These are phyloP conservation scores for Adelognathus sp. DNA, from an alignment of 2,888 invertebrate genomes.

Conservation along the genomic window DNA sequence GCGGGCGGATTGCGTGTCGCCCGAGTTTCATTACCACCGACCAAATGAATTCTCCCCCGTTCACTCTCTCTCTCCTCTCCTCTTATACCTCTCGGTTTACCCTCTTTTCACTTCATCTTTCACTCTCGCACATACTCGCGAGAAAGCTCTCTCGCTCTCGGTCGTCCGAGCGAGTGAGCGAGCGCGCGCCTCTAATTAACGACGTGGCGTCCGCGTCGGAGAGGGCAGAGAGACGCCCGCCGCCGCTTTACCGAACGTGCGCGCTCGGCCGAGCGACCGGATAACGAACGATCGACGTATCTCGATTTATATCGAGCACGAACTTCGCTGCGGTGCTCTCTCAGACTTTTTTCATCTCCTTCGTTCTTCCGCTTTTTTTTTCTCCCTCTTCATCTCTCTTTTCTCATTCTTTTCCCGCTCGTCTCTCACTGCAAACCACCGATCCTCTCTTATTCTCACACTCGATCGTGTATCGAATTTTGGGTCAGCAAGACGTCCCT, in stretches of 20 bases:
- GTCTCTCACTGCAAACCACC: slow-evolving; percentile 38
- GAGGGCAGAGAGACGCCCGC: slow-evolving; percentile 52
- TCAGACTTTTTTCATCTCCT: neutral
- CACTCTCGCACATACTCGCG: slow-evolving; percentile 11
- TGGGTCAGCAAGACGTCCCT: slow-evolving; percentile 63
- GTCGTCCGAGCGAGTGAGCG: slow-evolving; percentile 45
- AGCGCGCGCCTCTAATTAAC: slow-evolving; percentile 70
- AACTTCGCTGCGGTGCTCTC: slow-evolving; percentile 48
- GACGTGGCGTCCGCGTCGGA: slow-evolving; percentile 63
- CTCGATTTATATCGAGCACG: slow-evolving; percentile 64
- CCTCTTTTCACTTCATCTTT: neutral
- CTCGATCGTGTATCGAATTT: slow-evolving; percentile 52
- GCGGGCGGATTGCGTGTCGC: slow-evolving; percentile 68
- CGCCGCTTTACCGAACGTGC: slow-evolving; percentile 45
- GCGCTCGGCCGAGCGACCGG: slow-evolving; percentile 38
- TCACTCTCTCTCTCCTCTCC: no score
- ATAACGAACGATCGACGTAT: slow-evolving; percentile 67
- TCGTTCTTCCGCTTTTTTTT: neutral
- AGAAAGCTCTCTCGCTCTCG: slow-evolving; percentile 25
- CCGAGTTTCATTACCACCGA: slow-evolving; percentile 70
- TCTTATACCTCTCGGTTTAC: slow-evolving; percentile 16
- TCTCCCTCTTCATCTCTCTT: slow-evolving; percentile 3
- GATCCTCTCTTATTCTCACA: slow-evolving; percentile 36
- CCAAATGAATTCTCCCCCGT: slow-evolving; percentile 70
- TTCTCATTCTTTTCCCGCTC: slow-evolving; percentile 19